A percentile compares a stretch with the other conserved stretches of the same genome.
Evolutionary conservation across 2,888 invertebrate genomes (phyloP).

Genomic region (Allygus modestus): DNA sequence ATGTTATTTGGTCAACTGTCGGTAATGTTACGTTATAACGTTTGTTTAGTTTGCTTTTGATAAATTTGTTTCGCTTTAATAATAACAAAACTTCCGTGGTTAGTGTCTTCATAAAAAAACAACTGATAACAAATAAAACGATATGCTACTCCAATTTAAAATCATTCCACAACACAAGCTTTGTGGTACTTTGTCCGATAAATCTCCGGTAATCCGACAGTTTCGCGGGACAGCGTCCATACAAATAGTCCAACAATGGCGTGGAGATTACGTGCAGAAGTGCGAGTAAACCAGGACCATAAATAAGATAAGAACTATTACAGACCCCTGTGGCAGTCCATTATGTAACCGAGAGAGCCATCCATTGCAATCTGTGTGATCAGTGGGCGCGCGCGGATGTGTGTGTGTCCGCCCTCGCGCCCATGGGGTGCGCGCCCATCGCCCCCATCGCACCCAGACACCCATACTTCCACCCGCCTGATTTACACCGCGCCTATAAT

Average conservation of each 20-base stretch:
- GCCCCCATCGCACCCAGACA: background rate
- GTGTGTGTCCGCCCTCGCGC: background rate
- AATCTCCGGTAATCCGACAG: conserved; percentile 43
- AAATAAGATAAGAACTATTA: conserved; percentile 58
- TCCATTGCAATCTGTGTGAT: conserved; percentile 32
- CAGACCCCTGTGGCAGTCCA: conserved; percentile 49
- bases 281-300: conserved; percentile 49
- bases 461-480: background rate
- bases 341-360: conserved; percentile 48
- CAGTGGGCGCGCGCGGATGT: background rate
- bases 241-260: conserved; percentile 44
- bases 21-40: no score
- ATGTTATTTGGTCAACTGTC: no score
- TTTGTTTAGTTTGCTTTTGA: no score
- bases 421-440: background rate
- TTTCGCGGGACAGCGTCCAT: background rate
- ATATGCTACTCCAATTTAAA: no score
- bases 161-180: no score
- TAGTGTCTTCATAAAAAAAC: no score
- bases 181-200: background rate
- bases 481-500: background rate
- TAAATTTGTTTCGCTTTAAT: no score
- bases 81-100: no score
- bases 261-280: conserved; percentile 34
- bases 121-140: no score